A percentile compares a stretch with the other conserved stretches of the same genome.
Conservation (phyloP, 2,113 vertebrate genomes). For the Myotis yumanensis region DNA sequence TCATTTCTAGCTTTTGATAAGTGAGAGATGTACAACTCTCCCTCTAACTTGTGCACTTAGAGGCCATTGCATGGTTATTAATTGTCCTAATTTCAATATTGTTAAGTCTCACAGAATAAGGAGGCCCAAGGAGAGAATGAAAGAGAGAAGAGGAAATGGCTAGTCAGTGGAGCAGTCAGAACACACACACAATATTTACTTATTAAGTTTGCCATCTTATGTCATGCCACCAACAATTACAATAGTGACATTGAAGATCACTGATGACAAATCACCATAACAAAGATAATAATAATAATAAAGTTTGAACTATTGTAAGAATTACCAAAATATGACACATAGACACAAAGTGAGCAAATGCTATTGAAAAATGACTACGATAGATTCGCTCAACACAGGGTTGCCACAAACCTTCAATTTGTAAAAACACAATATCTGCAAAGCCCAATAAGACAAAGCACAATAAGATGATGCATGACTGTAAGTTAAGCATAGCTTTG, state of each 20-base stretch:
- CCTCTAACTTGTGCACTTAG: not conserved
- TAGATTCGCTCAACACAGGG: not conserved
- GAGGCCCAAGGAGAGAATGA: not conserved
- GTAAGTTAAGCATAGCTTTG: not conserved
- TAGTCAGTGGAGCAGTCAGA: not conserved
- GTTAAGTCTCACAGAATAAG: not conserved
- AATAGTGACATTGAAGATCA: not conserved
- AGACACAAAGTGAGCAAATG: not conserved
- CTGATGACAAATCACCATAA: not conserved
- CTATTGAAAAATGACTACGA: not conserved
- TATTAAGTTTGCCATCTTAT: not conserved
- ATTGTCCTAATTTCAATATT: not conserved
- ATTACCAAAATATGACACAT: not conserved
- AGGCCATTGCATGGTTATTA: not conserved
- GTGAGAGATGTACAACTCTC: not conserved
- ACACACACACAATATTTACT: not conserved
- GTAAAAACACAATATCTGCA: not conserved
- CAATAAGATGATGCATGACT: not conserved
- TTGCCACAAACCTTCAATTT: not conserved
- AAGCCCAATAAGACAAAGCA: not conserved
- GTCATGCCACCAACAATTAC: not conserved
- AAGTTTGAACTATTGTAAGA: not conserved
- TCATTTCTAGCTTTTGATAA: not conserved
- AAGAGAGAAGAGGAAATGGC: not conserved
- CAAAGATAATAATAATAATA: not conserved